Conservation (phyloP, 2,888 invertebrate species). For the Pheosia gnoma region DNA sequence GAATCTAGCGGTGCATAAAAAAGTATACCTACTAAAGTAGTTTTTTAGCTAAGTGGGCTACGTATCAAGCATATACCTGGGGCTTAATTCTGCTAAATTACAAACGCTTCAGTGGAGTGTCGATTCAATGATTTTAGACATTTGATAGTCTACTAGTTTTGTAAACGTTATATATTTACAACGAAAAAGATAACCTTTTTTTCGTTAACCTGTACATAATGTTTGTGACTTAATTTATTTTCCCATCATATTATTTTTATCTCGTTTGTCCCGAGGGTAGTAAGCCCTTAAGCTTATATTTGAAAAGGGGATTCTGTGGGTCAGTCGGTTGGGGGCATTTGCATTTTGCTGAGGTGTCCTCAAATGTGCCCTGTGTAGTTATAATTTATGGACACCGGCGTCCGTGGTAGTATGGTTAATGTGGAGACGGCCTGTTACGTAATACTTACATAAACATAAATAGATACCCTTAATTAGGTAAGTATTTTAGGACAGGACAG, state of each 20-base stretch:
- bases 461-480: background rate
- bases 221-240: background rate
- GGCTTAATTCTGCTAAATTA: too few relatives aligned
- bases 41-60: too few relatives aligned
- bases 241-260: background rate
- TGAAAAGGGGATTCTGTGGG: conserved; percentile 5
- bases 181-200: too few relatives aligned
- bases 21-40: too few relatives aligned
- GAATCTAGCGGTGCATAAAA: too few relatives aligned
- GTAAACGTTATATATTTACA: too few relatives aligned
- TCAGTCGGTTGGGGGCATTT: background rate
- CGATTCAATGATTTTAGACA: too few relatives aligned
- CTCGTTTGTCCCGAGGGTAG: background rate
- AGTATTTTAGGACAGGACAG: background rate
- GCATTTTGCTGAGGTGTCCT: conserved; percentile 5
- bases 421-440: background rate
- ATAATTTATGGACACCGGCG: conserved; percentile 5
- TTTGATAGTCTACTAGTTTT: too few relatives aligned
- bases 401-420: background rate
- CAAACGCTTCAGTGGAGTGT: too few relatives aligned
- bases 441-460: background rate
- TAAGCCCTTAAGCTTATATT: conserved; percentile 5
- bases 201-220: background rate
- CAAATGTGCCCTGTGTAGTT: background rate
- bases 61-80: too few relatives aligned